phyloP scores from a whole-genome alignment of 2,888 invertebrate genomes.

The Copidosoma aretas region DNA sequence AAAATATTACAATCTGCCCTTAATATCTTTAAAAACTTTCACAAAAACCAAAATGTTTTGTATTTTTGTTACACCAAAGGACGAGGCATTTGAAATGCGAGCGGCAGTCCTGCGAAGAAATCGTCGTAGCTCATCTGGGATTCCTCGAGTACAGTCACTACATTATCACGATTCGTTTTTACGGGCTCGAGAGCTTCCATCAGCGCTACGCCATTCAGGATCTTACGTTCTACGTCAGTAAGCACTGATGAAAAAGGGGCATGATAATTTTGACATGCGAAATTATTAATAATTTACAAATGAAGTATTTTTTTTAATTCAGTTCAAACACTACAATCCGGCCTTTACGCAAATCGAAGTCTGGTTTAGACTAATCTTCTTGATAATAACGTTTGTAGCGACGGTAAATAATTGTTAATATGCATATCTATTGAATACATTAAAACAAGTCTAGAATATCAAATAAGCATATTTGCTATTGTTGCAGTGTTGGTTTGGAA shows the following conservation, averaged over 20 bases:
- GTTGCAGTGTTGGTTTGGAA: conserved; percentile 90
- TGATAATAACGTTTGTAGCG: conserved; percentile 83
- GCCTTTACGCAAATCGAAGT: conserved; percentile 96
- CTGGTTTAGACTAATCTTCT: conserved; percentile 94
- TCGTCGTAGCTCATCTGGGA: conserved; percentile 87
- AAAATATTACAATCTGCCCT: not conserved
- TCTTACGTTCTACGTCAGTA: conserved; percentile 84
- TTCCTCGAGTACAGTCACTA: conserved; percentile 89
- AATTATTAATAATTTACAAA: conserved; percentile 20
- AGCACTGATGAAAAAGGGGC: conserved; percentile 42
- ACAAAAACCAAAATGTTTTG: not conserved
- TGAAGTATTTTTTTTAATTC: conserved; percentile 58
- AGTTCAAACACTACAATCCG: conserved; percentile 97
- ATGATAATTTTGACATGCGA: conserved; percentile 9
- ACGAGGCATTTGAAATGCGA: conserved; percentile 84
- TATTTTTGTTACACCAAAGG: conserved; percentile 61
- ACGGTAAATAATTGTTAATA: conserved; percentile 71
- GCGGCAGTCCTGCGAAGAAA: conserved; percentile 82
- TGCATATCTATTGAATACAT: not conserved
- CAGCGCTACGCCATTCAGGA: conserved; percentile 83
- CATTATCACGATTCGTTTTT: conserved; percentile 82
- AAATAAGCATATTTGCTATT: conserved; percentile 35
- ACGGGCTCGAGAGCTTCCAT: conserved; percentile 84
- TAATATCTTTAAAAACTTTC: not conserved
- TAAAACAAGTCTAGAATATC: not conserved